A percentile compares a stretch with the other conserved stretches of the same genome.
Conservation (phyloP, 2,888 invertebrate species). For the Taphrorychus bicolor region DNA sequence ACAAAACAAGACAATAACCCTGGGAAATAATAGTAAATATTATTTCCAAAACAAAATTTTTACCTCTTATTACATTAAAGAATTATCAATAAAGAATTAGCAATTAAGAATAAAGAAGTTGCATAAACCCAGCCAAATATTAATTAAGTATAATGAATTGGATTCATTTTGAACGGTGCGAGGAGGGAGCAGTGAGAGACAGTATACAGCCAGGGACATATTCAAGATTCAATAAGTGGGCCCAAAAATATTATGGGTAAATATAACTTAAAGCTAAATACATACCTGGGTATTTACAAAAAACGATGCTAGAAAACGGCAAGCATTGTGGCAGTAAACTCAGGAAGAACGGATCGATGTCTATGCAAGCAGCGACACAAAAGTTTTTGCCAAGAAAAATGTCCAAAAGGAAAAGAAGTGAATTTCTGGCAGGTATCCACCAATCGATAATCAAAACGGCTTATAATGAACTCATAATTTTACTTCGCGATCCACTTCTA, state of each 20-base stretch:
- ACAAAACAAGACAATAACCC: too few relatives aligned
- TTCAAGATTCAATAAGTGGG: neutral
- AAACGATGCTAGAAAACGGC: constrained; percentile 51
- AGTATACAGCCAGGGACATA: neutral
- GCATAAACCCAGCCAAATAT: too few relatives aligned
- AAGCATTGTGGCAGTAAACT: constrained; percentile 42
- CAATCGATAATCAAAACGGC: constrained; percentile 10
- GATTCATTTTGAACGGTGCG: too few relatives aligned
- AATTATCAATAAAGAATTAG: too few relatives aligned
- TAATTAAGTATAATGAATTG: too few relatives aligned
- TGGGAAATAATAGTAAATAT: too few relatives aligned
- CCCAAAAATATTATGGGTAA: neutral
- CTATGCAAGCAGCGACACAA: constrained; percentile 9
- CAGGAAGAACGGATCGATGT: constrained; percentile 31
- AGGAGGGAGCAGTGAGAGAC: too few relatives aligned
- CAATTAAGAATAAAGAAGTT: too few relatives aligned
- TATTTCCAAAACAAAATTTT: too few relatives aligned
- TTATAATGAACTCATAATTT: neutral
- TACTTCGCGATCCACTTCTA: neutral
- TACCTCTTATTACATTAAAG: too few relatives aligned
- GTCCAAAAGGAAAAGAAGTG: neutral
- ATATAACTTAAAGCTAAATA: constrained; percentile 9
- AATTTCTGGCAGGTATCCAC: neutral
- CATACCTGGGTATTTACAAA: constrained; percentile 43
- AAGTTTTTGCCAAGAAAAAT: neutral